phyloP scores from a whole-genome alignment of 2,797 vertebrate species.

The Dipus sagitta region DNA sequence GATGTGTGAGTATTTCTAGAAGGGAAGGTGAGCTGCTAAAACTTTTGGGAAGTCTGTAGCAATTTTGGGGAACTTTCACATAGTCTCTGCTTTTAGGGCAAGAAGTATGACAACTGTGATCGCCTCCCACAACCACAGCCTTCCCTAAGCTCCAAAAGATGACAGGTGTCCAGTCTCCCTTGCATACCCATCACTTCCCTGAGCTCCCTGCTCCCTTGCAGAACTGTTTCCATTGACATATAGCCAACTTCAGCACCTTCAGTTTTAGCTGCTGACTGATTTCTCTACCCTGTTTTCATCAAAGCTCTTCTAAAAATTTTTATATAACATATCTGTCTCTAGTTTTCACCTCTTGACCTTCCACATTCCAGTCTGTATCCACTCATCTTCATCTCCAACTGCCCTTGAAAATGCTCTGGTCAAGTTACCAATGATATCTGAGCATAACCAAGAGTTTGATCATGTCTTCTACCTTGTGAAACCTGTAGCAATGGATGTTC shows the following conservation, averaged over 20 bases:
- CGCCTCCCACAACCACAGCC: not conserved
- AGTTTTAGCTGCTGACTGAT: not conserved
- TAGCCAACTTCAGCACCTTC: not conserved
- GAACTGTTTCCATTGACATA: not conserved
- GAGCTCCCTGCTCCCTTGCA: not conserved
- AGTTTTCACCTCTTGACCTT: not conserved
- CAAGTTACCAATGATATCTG: not conserved
- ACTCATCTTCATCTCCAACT: not conserved
- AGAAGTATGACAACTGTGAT: not conserved
- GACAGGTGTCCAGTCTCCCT: not conserved
- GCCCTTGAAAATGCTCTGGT: not conserved
- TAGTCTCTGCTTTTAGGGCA: not conserved
- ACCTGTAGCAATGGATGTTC: not conserved
- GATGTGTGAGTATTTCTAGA: not conserved
- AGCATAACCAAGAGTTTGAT: not conserved
- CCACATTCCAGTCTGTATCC: not conserved
- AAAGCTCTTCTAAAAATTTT: not conserved
- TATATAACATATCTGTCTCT: not conserved
- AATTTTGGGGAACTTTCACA: not conserved
- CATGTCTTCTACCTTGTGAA: not conserved
- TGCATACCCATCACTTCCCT: no score
- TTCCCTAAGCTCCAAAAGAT: not conserved
- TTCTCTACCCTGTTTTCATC: slow-evolving; percentile 17
- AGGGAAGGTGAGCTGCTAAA: not conserved
- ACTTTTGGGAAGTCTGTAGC: not conserved